Evolutionary conservation across 37 sponge, comb jelly and placozoan genomes (phyloP).

Genomic region (Halichondria panicea): DNA sequence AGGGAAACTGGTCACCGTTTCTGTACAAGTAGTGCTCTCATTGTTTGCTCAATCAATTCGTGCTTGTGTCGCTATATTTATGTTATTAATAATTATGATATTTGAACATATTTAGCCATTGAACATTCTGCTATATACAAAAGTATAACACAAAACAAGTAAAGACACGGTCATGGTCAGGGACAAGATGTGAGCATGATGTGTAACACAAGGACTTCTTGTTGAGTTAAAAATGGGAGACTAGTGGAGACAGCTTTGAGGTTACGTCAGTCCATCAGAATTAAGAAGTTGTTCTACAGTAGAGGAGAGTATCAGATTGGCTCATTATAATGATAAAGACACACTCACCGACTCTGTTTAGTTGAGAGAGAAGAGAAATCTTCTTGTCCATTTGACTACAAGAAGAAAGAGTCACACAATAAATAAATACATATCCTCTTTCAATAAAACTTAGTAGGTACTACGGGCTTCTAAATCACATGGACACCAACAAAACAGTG

Average conservation of each 20-base stretch:
- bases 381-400: slow-evolving; percentile 40
- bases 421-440: background rate
- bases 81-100: no score
- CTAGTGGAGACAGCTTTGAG: background rate
- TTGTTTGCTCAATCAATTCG: no score
- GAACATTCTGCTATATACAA: no score
- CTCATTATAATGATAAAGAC: background rate
- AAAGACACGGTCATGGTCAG: no score
- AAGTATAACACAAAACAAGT: no score
- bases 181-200: no score
- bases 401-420: background rate
- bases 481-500: no score
- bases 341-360: slow-evolving; percentile 55
- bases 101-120: no score
- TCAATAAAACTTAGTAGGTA: background rate
- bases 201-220: no score
- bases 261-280: slow-evolving; percentile 36
- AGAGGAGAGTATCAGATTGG: background rate
- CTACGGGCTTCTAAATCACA: background rate
- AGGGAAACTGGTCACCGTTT: slow-evolving; percentile 87
- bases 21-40: slow-evolving; percentile 40
- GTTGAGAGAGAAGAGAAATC: slow-evolving; percentile 43
- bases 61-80: no score
- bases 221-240: no score
- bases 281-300: slow-evolving; percentile 49